Conservation (phyloP, 2,797 vertebrate genomes). For the Muraenolepis orangiensis region DNA sequence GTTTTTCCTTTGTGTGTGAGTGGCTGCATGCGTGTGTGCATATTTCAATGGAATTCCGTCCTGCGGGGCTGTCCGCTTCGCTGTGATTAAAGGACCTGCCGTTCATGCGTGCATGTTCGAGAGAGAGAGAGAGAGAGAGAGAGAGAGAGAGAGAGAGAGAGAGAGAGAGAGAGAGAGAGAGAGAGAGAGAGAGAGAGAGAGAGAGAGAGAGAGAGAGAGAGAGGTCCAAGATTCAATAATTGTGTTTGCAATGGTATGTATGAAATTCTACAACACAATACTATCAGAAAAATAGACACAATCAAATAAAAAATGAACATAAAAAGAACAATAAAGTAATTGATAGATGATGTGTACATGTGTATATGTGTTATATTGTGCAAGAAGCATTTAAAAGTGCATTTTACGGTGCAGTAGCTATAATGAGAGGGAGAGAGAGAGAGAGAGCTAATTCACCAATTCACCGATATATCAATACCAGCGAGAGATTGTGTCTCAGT, state of each 20-base stretch:
- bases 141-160: slow-evolving; percentile 8
- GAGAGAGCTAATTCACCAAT: neutral
- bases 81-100: slow-evolving; percentile 28
- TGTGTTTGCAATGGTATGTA: too few species aligned
- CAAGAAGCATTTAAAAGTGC: too few species aligned
- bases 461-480: neutral
- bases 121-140: slow-evolving; percentile 7
- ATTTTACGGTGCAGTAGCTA: slow-evolving; percentile 8
- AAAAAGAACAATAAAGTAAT: too few species aligned
- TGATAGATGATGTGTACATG: too few species aligned
- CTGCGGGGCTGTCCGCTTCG: too few species aligned
- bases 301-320: too few species aligned
- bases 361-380: too few species aligned
- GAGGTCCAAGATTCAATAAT: too few species aligned
- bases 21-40: slow-evolving; percentile 38
- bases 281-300: too few species aligned
- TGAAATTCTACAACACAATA: too few species aligned
- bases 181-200: slow-evolving; percentile 4
- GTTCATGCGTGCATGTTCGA: slow-evolving; percentile 24
- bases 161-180: slow-evolving; percentile 6
- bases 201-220: slow-evolving; percentile 8
- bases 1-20: slow-evolving; percentile 24
- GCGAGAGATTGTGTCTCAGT: neutral
- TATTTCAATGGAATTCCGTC: slow-evolving; percentile 30
- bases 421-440: slow-evolving; percentile 4